These are phyloP conservation scores for Oryzias curvinotus DNA, from an alignment of 2,113 vertebrate species.

Conservation along the genomic window DNA sequence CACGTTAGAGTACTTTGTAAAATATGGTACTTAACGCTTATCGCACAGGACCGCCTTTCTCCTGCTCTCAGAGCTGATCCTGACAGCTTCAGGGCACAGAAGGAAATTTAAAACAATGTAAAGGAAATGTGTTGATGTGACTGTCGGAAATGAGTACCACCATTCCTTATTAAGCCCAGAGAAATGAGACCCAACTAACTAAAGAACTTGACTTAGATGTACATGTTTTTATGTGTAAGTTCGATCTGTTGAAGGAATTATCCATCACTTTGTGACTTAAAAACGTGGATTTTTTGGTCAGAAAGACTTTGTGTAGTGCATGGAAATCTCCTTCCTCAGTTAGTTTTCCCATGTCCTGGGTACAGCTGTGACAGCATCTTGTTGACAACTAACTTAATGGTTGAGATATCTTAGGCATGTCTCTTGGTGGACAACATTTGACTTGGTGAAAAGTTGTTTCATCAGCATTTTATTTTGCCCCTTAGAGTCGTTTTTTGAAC, in stretches of 20 bases:
- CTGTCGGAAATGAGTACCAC: conserved; percentile 49
- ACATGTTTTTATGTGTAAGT: conserved; percentile 1
- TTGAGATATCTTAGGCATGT: conserved; percentile 33
- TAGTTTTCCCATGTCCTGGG: conserved; percentile 39
- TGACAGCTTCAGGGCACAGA: conserved; percentile 30
- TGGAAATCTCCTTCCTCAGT: conserved; percentile 15
- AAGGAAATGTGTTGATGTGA: conserved; percentile 65
- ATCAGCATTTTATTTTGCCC: conserved; percentile 20
- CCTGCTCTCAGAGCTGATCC: conserved; percentile 28
- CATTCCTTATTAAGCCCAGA: conserved; percentile 42
- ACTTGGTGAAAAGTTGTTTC: conserved; percentile 58
- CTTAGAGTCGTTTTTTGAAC: conserved; percentile 25
- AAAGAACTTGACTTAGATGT: conserved; percentile 14
- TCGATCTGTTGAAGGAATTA: conserved; percentile 37
- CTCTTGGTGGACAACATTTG: conserved; percentile 22
- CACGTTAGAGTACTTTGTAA: conserved; percentile 38
- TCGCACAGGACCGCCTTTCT: conserved; percentile 41
- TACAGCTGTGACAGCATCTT: conserved; percentile 15
- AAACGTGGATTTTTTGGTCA: conserved; percentile 9
- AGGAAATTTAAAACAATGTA: conserved; percentile 73
- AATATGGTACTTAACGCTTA: conserved; percentile 44
- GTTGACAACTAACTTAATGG: conserved; percentile 37
- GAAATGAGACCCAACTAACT: conserved; percentile 14
- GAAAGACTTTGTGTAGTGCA: conserved; percentile 14
- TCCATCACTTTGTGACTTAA: conserved; percentile 13